Conservation (phyloP, 2,113 vertebrate genomes). For the Calonectris borealis region DNA sequence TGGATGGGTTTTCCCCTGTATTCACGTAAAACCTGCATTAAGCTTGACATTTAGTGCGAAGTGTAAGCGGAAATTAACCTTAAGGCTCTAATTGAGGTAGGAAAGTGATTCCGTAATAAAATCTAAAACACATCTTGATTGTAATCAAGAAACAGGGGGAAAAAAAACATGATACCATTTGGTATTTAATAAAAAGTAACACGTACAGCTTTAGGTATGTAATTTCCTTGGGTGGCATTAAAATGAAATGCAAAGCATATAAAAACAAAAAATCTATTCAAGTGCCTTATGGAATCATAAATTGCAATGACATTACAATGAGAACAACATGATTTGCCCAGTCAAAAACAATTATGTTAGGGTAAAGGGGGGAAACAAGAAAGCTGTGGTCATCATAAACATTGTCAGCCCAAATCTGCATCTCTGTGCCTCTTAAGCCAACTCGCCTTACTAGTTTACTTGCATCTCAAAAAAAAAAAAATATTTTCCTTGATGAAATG, state of each 20-base stretch:
- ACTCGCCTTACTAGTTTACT: slow-evolving; percentile 27
- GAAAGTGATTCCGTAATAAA: slow-evolving; percentile 46
- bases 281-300: slow-evolving; percentile 64
- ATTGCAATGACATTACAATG: slow-evolving; percentile 60
- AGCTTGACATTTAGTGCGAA: not conserved
- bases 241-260: slow-evolving; percentile 67
- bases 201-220: slow-evolving; percentile 27
- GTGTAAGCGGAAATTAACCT: slow-evolving; percentile 22
- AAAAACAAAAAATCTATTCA: slow-evolving; percentile 59
- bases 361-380: slow-evolving; percentile 2
- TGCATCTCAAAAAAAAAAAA: slow-evolving; percentile 1
- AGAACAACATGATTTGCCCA: slow-evolving; percentile 64
- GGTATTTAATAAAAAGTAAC: slow-evolving; percentile 57
- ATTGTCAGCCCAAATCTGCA: slow-evolving; percentile 54
- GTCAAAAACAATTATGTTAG: slow-evolving; percentile 67
- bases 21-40: not conserved
- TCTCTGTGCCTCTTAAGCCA: slow-evolving; percentile 32
- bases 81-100: slow-evolving; percentile 46
- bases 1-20: not conserved
- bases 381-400: slow-evolving; percentile 60
- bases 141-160: slow-evolving; percentile 14
- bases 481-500: not conserved
- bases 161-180: not conserved
- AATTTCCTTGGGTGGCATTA: slow-evolving; percentile 60
- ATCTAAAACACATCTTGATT: slow-evolving; percentile 54